Percentiles rank a stretch among this genome's conserved stretches.
Evolutionary conservation across 1,140 invertebrate genomes (phyloP).

Genomic region (Apocrypta bakeri): DNA sequence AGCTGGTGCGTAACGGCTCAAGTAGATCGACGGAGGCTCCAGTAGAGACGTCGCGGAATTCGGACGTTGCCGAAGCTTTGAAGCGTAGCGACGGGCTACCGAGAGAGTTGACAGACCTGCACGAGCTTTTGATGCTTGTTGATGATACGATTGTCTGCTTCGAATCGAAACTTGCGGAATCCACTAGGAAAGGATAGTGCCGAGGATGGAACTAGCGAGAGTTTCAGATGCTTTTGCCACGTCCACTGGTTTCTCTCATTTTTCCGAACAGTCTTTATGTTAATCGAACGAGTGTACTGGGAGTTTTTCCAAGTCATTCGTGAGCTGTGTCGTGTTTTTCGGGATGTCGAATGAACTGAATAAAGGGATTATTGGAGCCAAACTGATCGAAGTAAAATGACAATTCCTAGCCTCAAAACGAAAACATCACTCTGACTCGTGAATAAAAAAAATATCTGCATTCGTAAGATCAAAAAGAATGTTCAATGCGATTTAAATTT

Average conservation of each 20-base stretch:
- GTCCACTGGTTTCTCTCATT: too few species aligned
- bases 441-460: too few species aligned
- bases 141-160: background rate
- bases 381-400: too few species aligned
- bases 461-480: too few species aligned
- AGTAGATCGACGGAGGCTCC: slow-evolving; percentile 55
- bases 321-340: too few species aligned
- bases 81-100: background rate
- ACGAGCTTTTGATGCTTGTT: slow-evolving; percentile 7
- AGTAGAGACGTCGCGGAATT: slow-evolving; percentile 9
- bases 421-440: too few species aligned
- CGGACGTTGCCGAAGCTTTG: slow-evolving; percentile 6
- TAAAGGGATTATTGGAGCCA: too few species aligned
- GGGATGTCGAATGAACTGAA: too few species aligned
- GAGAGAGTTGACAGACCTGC: background rate
- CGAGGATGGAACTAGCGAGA: background rate
- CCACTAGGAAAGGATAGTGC: background rate
- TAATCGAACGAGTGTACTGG: background rate
- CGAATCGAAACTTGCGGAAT: background rate
- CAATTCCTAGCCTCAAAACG: too few species aligned
- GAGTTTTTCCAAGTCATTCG: background rate
- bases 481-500: too few species aligned
- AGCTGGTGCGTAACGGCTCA: slow-evolving; percentile 63
- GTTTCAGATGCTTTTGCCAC: background rate
- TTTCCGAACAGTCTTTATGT: too few species aligned